These are phyloP conservation scores for Synanthedon vespiformis DNA, from an alignment of 2,888 invertebrate species.

Conservation along the genomic window DNA sequence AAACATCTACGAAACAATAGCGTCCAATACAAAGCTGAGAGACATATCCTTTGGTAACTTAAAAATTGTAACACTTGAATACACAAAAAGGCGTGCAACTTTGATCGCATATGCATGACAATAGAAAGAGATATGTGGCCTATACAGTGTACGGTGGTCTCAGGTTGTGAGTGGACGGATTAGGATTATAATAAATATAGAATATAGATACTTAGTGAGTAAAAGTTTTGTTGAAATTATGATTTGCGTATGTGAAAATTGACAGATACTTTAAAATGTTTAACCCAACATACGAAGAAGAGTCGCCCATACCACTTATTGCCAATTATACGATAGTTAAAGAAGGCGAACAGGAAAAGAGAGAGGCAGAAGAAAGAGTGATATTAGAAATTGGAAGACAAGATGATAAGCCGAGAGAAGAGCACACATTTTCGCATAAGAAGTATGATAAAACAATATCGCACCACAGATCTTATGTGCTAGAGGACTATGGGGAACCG, in stretches of 20 bases:
- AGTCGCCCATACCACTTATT: slow-evolving; percentile 49
- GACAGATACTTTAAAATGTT: slow-evolving; percentile 29
- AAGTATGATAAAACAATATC: slow-evolving; percentile 65
- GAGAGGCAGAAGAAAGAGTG: slow-evolving; percentile 48
- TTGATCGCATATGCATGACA: slow-evolving; percentile 68
- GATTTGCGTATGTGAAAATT: not conserved
- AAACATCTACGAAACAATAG: slow-evolving; percentile 17
- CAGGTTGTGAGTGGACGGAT: slow-evolving; percentile 34
- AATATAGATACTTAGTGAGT: not conserved
- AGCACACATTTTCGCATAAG: slow-evolving; percentile 61
- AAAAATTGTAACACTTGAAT: slow-evolving; percentile 59
- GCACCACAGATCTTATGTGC: slow-evolving; percentile 55
- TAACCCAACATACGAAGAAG: slow-evolving; percentile 43
- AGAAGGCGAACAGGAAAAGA: slow-evolving; percentile 39
- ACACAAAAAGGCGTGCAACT: slow-evolving; percentile 42
- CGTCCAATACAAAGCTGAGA: slow-evolving; percentile 14
- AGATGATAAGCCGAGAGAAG: slow-evolving; percentile 56
- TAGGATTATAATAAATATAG: not conserved
- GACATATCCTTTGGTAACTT: slow-evolving; percentile 26
- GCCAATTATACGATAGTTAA: slow-evolving; percentile 52
- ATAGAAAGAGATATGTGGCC: slow-evolving; percentile 42
- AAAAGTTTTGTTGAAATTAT: too few species aligned
- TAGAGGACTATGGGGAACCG: slow-evolving; percentile 56
- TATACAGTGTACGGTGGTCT: slow-evolving; percentile 46
- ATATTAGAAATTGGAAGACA: slow-evolving; percentile 64